Percentiles rank a stretch among this genome's conserved stretches.
Conservation (phyloP, 2,888 invertebrate genomes). For the Celastrina argiolus region DNA sequence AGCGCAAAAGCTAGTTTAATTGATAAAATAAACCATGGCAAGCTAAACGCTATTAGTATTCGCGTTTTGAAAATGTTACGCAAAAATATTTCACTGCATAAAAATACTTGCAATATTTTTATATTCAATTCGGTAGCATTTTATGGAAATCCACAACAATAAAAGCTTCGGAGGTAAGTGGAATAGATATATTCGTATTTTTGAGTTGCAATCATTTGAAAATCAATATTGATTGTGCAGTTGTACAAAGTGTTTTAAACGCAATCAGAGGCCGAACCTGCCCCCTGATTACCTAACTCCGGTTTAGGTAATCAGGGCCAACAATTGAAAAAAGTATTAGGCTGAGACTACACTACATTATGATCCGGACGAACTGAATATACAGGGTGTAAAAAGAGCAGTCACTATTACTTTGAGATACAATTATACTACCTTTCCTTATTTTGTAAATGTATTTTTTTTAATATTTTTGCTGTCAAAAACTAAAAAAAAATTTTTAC, state of each 20-base stretch:
- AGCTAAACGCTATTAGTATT: slow-evolving; percentile 19
- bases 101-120: slow-evolving; percentile 1
- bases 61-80: slow-evolving; percentile 4
- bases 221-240: slow-evolving; percentile 2
- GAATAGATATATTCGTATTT: slow-evolving; percentile 7
- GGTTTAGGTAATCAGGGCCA: too few species aligned
- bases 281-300: too few species aligned
- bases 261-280: not conserved
- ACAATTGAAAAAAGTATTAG: too few species aligned
- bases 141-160: slow-evolving; percentile 4
- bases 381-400: too few species aligned
- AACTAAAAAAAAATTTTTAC: too few species aligned
- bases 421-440: too few species aligned
- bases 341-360: too few species aligned
- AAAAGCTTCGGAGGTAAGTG: not conserved
- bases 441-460: too few species aligned
- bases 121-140: slow-evolving; percentile 18
- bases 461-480: too few species aligned
- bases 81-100: slow-evolving; percentile 10
- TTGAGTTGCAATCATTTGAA: not conserved
- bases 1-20: slow-evolving; percentile 18
- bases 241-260: not conserved
- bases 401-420: too few species aligned
- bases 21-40: slow-evolving; percentile 18
- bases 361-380: too few species aligned